Evolutionary conservation across 2,113 vertebrate species (phyloP).

Genomic region (Cnemophilus loriae): DNA sequence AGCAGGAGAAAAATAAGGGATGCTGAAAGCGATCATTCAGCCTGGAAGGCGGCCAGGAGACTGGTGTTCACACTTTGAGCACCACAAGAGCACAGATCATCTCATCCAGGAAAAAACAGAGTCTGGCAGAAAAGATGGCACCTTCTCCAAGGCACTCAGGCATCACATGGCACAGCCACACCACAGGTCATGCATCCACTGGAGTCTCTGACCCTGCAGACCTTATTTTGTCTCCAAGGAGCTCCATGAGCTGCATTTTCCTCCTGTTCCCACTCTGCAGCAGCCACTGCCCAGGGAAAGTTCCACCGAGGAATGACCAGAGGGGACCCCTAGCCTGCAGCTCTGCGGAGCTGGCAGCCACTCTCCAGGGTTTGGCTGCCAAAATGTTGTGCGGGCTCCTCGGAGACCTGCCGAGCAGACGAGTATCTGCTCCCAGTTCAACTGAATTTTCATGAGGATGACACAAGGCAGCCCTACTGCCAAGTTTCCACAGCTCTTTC

Average conservation of each 20-base stretch:
- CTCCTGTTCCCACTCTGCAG: fast-evolving
- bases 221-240: not conserved
- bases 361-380: not conserved
- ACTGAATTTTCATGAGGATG: constrained; percentile 15
- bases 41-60: constrained; percentile 22
- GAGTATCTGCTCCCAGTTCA: not conserved
- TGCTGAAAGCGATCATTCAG: not conserved
- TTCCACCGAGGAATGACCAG: fast-evolving
- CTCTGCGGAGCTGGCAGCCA: not conserved
- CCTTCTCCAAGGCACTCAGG: not conserved
- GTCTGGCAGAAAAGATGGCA: not conserved
- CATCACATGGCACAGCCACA: fast-evolving
- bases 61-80: constrained; percentile 23
- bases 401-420: not conserved
- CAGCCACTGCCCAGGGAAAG: not conserved
- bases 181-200: not conserved
- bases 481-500: constrained; percentile 3
- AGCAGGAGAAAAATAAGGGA: not conserved
- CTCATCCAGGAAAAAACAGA: not conserved
- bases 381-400: not conserved
- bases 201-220: not conserved
- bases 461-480: constrained; percentile 18
- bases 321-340: not conserved
- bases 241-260: fast-evolving
- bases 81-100: not conserved